These are phyloP conservation scores for Achatina immaculata DNA, from an alignment of 1,140 invertebrate genomes.

Conservation along the genomic window DNA sequence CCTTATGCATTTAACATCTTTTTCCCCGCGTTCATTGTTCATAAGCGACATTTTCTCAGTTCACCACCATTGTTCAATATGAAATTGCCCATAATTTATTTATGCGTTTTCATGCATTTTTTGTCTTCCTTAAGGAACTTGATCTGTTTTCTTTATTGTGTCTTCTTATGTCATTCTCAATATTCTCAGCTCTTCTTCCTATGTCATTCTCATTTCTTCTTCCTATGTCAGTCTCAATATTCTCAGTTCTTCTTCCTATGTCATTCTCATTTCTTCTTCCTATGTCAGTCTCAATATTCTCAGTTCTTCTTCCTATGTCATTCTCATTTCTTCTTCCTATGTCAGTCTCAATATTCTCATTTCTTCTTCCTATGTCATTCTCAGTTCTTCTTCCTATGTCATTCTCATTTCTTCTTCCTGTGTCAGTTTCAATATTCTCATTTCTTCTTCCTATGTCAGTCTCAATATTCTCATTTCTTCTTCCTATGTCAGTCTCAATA, in stretches of 20 bases:
- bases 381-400: too few relatives aligned
- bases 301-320: not conserved
- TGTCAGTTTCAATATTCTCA: not conserved
- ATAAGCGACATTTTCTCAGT: too few relatives aligned
- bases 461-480: constrained; percentile 1
- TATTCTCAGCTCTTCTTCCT: not conserved
- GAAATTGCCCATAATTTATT: too few relatives aligned
- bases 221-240: not conserved
- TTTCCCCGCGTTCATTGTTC: too few relatives aligned
- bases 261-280: not conserved
- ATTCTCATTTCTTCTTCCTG: not conserved
- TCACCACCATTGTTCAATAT: too few relatives aligned
- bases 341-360: not conserved
- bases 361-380: not conserved
- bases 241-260: not conserved
- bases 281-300: too few relatives aligned
- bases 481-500: not conserved
- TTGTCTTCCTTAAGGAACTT: too few relatives aligned
- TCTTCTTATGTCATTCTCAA: too few relatives aligned
- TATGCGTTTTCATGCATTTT: too few relatives aligned
- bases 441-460: not conserved
- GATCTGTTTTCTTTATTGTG: not conserved
- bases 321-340: not conserved
- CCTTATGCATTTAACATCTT: too few relatives aligned
- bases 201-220: not conserved